A percentile compares a stretch with the other conserved stretches of the same genome.
phyloP scores from a whole-genome alignment of 2,113 vertebrate genomes.

The Lonchura striata region DNA sequence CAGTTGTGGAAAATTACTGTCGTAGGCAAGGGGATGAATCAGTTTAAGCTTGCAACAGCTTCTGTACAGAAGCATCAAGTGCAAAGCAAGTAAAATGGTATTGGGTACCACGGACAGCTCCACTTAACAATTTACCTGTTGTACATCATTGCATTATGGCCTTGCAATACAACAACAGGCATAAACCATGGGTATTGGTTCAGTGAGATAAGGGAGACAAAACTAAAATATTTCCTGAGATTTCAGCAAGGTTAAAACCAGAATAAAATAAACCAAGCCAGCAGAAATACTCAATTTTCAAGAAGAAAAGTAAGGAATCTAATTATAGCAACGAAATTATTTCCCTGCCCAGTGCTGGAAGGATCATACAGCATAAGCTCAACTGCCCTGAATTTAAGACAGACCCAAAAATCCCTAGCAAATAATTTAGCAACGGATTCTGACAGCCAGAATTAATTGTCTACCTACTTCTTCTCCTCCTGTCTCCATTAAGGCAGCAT shows the following conservation, averaged over 20 bases:
- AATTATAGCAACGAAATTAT: not conserved
- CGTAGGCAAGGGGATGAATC: not conserved
- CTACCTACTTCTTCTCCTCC: not conserved
- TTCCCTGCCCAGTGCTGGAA: not conserved
- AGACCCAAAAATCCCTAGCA: not conserved
- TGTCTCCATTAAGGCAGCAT: not conserved
- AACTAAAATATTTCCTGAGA: not conserved
- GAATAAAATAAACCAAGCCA: not conserved
- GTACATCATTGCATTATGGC: rapidly evolving
- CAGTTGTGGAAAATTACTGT: not conserved
- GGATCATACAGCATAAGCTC: not conserved
- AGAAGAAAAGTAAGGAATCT: not conserved
- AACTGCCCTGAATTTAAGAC: not conserved
- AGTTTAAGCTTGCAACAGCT: not conserved
- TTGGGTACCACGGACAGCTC: not conserved
- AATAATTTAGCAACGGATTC: not conserved
- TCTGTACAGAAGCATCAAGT: not conserved
- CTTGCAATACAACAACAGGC: not conserved
- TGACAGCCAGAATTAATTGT: not conserved
- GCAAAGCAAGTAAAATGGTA: not conserved
- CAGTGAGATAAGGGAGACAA: not conserved
- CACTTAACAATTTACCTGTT: not conserved
- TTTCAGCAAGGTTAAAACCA: not conserved
- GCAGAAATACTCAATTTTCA: not conserved
- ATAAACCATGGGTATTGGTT: not conserved